A percentile compares a stretch with the other conserved stretches of the same genome.
Conservation (phyloP, 2,888 invertebrate species). For the Dryocosmus kuriphilus region DNA sequence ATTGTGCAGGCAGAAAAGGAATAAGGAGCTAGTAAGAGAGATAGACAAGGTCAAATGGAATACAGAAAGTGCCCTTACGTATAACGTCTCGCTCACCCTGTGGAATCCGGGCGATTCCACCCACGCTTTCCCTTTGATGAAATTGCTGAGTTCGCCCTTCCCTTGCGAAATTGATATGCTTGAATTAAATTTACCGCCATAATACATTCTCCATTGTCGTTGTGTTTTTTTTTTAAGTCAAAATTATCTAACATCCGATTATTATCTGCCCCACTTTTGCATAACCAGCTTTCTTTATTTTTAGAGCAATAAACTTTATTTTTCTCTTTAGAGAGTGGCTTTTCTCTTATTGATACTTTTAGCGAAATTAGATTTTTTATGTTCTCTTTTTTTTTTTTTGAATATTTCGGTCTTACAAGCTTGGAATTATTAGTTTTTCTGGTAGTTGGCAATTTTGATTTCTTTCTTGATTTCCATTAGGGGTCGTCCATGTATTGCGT, state of each 20-base stretch:
- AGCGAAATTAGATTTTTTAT: constrained; percentile 10
- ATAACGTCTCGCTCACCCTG: constrained; percentile 9
- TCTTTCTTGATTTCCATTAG: not conserved
- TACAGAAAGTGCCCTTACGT: constrained; percentile 33
- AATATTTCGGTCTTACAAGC: not conserved
- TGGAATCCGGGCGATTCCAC: constrained; percentile 28
- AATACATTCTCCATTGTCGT: constrained; percentile 28
- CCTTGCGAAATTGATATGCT: constrained; percentile 16
- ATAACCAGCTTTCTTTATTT: constrained; percentile 9
- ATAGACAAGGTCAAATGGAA: constrained; percentile 27
- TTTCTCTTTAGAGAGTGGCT: not conserved
- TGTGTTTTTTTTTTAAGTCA: constrained; percentile 29
- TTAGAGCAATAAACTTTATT: constrained; percentile 7
- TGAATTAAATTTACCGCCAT: constrained; percentile 35
- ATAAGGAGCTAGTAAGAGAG: not conserved
- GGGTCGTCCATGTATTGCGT: no score
- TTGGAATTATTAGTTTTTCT: not conserved
- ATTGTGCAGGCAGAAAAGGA: not conserved
- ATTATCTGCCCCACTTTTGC: constrained; percentile 17
- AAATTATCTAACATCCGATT: constrained; percentile 24
- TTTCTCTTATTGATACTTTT: not conserved
- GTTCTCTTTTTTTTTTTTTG: not conserved
- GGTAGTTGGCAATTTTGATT: not conserved
- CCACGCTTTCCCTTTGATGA: constrained; percentile 27
- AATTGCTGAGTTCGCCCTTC: constrained; percentile 14